These are phyloP conservation scores for Artibeus lituratus DNA, from an alignment of 2,797 vertebrate species.

Conservation along the genomic window DNA sequence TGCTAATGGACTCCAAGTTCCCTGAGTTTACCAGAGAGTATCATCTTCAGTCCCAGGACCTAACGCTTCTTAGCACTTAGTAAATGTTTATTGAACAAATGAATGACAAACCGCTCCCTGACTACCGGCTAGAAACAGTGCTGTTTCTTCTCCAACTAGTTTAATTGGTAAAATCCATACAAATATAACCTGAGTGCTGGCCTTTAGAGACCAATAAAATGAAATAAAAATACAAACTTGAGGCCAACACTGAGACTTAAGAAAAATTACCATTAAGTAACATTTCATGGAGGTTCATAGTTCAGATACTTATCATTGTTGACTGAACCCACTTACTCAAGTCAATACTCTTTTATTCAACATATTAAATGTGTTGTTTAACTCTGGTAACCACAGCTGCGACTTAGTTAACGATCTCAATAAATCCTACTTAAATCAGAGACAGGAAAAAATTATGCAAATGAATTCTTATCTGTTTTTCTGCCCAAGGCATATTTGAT, in stretches of 20 bases:
- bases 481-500: constrained; percentile 76
- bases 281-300: constrained; percentile 69
- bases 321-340: constrained; percentile 78
- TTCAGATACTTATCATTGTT: constrained; percentile 76
- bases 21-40: neutral
- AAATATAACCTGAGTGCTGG: constrained; percentile 52
- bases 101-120: constrained; percentile 53
- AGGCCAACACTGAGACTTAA: constrained; percentile 42
- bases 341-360: constrained; percentile 80
- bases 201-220: constrained; percentile 70
- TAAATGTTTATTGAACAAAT: constrained; percentile 53
- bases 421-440: constrained; percentile 87
- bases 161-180: constrained; percentile 71
- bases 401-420: constrained; percentile 85
- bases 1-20: neutral
- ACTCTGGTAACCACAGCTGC: constrained; percentile 84
- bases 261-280: constrained; percentile 67
- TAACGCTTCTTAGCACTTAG: constrained; percentile 12
- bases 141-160: constrained; percentile 65
- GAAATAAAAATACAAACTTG: constrained; percentile 65
- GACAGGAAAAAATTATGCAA: constrained; percentile 86
- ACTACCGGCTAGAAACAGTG: constrained; percentile 31
- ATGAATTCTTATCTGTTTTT: constrained; percentile 79
- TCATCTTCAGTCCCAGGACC: constrained; percentile 18
- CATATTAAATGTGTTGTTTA: constrained; percentile 79